Conservation (phyloP, 92 coral and sea anemone species). For the Porites cylindrica region DNA sequence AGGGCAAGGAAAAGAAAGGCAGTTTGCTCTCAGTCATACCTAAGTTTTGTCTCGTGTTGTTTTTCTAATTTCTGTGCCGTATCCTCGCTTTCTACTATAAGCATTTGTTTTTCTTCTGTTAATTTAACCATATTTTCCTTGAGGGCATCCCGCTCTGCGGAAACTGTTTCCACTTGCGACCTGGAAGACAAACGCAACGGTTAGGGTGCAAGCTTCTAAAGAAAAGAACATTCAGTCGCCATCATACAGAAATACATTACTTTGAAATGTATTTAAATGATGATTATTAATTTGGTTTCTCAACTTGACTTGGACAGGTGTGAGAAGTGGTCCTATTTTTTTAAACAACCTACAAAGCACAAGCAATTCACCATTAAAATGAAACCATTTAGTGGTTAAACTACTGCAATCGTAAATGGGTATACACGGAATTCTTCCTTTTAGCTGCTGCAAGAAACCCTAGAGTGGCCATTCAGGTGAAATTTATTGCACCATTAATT, state of each 20-base stretch:
- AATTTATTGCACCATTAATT: too few species aligned
- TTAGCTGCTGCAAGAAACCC: too few species aligned
- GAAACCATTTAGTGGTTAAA: too few species aligned
- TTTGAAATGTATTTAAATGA: too few species aligned
- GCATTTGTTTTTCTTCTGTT: slow-evolving; percentile 91
- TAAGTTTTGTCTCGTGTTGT: slow-evolving; percentile 79
- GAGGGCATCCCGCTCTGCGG: slow-evolving; percentile 89
- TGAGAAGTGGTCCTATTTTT: too few species aligned
- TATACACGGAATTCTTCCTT: too few species aligned
- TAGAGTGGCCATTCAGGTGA: too few species aligned
- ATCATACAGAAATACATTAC: neutral
- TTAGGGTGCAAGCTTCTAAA: neutral
- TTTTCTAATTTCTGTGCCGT: slow-evolving; percentile 87
- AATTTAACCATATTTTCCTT: slow-evolving; percentile 82
- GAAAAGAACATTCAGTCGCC: neutral
- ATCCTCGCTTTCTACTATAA: slow-evolving; percentile 95
- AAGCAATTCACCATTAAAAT: too few species aligned
- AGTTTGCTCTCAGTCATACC: slow-evolving; percentile 48
- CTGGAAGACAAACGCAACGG: slow-evolving; percentile 34
- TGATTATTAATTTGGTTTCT: too few species aligned
- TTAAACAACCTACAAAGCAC: too few species aligned
- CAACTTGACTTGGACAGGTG: too few species aligned
- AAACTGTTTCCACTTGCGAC: slow-evolving; percentile 85
- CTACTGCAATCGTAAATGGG: too few species aligned
- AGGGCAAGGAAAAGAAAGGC: neutral